A percentile compares a stretch with the other conserved stretches of the same genome.
Evolutionary conservation across 2,888 invertebrate genomes (phyloP).

Genomic region (Neelides folsomi): DNA sequence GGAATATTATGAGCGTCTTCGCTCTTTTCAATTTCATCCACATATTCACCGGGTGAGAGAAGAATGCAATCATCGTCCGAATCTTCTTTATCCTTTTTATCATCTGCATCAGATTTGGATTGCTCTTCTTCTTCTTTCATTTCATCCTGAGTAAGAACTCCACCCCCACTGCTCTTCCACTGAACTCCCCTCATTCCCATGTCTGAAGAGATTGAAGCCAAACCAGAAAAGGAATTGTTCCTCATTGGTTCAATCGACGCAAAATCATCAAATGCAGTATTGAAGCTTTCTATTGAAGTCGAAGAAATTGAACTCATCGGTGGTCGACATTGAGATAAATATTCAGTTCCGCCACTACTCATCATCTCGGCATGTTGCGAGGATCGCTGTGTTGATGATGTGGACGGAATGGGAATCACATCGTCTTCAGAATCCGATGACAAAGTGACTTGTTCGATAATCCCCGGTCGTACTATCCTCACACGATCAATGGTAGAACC

Average conservation of each 20-base stretch:
- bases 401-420: no score
- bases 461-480: background rate
- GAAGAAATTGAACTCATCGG: background rate
- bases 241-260: background rate
- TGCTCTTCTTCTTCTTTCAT: background rate
- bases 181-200: background rate
- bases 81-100: constrained; percentile 53
- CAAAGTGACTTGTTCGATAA: background rate
- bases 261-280: background rate
- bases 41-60: constrained; percentile 61
- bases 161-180: background rate
- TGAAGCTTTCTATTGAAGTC: background rate
- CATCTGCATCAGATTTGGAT: constrained; percentile 3
- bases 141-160: no score
- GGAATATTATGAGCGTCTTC: constrained; percentile 83
- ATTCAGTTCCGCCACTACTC: no score
- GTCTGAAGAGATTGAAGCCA: no score
- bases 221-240: no score
- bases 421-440: no score
- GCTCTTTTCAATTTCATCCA: constrained; percentile 70
- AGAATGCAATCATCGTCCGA: constrained; percentile 71
- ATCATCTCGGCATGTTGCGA: no score
- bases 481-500: background rate
- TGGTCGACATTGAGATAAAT: no score
- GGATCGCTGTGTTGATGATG: no score